Conservation (phyloP, 2,888 invertebrate genomes). For the Tipula vernalis region DNA sequence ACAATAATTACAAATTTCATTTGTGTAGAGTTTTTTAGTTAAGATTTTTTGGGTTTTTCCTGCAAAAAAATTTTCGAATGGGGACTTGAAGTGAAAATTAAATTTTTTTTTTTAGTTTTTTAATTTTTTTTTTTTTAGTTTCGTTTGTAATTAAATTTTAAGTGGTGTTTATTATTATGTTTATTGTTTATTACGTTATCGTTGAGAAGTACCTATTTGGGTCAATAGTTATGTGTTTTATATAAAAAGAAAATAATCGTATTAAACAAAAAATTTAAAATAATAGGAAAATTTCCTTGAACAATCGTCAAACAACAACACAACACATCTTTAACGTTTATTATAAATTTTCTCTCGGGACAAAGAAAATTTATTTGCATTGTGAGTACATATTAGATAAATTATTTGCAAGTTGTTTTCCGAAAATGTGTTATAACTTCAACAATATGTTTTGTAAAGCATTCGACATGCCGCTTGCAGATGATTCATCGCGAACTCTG, state of each 20-base stretch:
- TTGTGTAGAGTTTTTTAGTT: background rate
- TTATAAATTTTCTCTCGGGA: background rate
- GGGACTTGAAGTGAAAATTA: background rate
- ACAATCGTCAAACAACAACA: background rate
- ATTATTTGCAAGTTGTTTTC: background rate
- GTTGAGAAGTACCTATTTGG: background rate
- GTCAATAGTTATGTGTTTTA: background rate
- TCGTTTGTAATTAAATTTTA: background rate
- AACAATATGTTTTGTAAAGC: background rate
- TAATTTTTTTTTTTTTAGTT: background rate
- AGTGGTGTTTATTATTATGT: background rate
- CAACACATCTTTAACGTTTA: background rate
- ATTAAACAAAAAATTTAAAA: background rate
- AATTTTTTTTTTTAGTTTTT: background rate
- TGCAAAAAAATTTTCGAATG: background rate
- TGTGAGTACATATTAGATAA: background rate
- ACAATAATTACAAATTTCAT: background rate
- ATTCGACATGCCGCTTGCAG: background rate
- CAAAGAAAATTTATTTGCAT: background rate
- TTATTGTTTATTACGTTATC: background rate
- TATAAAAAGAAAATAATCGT: background rate
- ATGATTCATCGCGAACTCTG: background rate
- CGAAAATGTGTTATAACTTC: background rate
- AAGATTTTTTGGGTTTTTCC: background rate
- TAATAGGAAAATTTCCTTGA: background rate